Base-by-base conservation (phyloP, 2,888 invertebrate genomes). In the Sepioteuthis lessoniana region DNA sequence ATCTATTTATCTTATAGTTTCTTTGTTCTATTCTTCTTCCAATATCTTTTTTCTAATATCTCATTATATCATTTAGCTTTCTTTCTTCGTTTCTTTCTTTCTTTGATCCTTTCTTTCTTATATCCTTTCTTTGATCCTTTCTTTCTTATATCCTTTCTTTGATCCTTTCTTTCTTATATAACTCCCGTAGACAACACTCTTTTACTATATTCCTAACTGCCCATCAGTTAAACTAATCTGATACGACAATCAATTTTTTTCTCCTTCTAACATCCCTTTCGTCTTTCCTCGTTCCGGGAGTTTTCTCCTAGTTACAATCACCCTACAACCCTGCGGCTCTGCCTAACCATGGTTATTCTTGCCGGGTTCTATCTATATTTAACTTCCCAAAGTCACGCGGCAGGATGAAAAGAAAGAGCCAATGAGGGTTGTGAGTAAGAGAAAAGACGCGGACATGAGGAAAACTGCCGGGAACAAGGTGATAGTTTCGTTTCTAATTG, bases 381-480 rank as follows among this genome's bases (percentile, higher is more conserved):
- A 76, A 76, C 76, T n/a, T 76, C n/a, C n/a, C 19, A 21, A n/a
- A n/a, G 76, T 76, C 76, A 76, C 76, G 76, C 76, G 76, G 16
- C n/a, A 19, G n/a, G 76, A 76, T 76, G n/a, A 76, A 76, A 76
- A n/a, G 76, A 76, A 76, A 76, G n/a, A n/a, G 76, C 76, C 76
- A n/a, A 35, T n/a, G 76, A 76, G n/a, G n/a, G 21, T n/a, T 76
- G n/a, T 13, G 16, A 13, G n/a, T n/a, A n/a, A 76, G 19, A 76
- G 76, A 76, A n/a, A 76, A 76, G n/a, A 76, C n/a, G 76, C n/a
- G 16, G 8, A 76, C n/a, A 35, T 13, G 76, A n/a, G 76, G 19
- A n/a, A 76, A 60, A 25, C 16, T 0, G 76, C 76, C 16, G n/a
- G 16, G 4, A 76, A 76, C 76, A 76, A n/a, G 76, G 76, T 76